These are phyloP conservation scores for Strix uralensis DNA, from an alignment of 2,113 vertebrate genomes.

Conservation along the genomic window DNA sequence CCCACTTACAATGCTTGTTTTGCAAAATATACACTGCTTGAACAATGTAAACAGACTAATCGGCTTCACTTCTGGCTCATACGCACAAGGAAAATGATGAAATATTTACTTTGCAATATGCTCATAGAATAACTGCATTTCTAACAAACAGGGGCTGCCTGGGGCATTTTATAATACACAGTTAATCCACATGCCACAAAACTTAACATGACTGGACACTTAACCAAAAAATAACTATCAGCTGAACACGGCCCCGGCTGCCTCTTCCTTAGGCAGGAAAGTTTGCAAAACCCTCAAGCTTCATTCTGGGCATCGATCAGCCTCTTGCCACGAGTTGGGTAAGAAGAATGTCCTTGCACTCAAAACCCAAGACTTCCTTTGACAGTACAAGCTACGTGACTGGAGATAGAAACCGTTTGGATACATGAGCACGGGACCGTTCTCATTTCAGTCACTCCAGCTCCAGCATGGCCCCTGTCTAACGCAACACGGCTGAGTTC, in stretches of 20 bases:
- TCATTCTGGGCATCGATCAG: not conserved
- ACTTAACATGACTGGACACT: not conserved
- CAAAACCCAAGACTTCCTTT: not conserved
- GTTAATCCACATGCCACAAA: not conserved
- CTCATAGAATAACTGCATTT: not conserved
- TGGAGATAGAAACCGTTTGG: not conserved
- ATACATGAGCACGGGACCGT: accelerated
- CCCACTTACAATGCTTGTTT: not conserved
- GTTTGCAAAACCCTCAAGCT: not conserved
- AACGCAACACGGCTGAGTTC: not conserved
- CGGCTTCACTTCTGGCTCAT: not conserved
- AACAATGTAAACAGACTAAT: not conserved
- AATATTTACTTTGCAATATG: not conserved
- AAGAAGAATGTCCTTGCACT: not conserved
- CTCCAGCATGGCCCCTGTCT: not conserved
- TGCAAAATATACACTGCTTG: not conserved
- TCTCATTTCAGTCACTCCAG: not conserved
- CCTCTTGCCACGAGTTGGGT: not conserved
- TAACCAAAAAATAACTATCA: not conserved
- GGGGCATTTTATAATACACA: not conserved
- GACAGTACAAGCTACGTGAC: not conserved
- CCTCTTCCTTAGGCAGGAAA: not conserved
- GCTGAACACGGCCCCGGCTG: not conserved
- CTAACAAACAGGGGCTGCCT: not conserved
- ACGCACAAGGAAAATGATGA: not conserved